Evolutionary conservation across 2,888 invertebrate genomes (phyloP).

Genomic region (Drosophila algonquin): DNA sequence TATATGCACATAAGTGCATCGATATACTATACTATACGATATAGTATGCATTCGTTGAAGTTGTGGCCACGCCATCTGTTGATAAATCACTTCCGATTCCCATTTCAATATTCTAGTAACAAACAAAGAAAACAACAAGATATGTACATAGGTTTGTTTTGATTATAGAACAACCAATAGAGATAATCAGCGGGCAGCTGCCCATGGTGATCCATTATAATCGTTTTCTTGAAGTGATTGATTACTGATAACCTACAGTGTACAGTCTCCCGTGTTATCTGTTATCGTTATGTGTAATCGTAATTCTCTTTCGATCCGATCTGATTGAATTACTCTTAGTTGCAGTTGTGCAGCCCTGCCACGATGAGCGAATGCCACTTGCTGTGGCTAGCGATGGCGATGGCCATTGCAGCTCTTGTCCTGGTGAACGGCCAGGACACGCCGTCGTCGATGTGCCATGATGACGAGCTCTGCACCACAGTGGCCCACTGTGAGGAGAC

Average conservation of each 20-base stretch:
- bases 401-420: not conserved
- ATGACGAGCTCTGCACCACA: constrained; percentile 51
- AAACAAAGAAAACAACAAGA: no score
- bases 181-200: no score
- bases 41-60: not conserved
- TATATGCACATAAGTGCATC: constrained; percentile 1
- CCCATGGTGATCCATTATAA: not conserved
- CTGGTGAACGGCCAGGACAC: constrained; percentile 23
- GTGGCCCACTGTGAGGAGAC: constrained; percentile 48
- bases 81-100: not conserved
- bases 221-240: not conserved
- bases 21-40: not conserved
- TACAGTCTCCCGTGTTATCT: constrained; percentile 26
- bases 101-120: no score
- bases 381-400: not conserved
- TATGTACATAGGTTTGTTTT: not conserved
- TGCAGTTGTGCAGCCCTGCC: not conserved
- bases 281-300: not conserved
- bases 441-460: constrained; percentile 15
- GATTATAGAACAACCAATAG: no score
- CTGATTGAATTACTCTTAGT: not conserved
- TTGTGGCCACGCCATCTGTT: not conserved
- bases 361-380: not conserved
- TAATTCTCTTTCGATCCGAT: not conserved
- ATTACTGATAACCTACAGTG: constrained; percentile 22